A percentile compares a stretch with the other conserved stretches of the same genome.
Conservation (phyloP, 2,888 invertebrate species). For the Hypolimnas misippus region DNA sequence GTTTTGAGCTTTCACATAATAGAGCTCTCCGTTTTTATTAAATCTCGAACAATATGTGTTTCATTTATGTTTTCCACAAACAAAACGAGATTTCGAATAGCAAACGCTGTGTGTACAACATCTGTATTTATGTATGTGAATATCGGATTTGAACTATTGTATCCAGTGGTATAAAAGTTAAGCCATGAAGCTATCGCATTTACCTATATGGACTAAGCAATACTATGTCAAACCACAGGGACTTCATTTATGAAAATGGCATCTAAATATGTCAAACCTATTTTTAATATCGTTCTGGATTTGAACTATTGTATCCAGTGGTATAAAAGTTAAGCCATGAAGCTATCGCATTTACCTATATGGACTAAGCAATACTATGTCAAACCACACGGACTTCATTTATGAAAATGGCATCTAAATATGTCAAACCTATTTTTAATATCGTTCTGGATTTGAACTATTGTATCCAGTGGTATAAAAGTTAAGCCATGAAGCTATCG, state of each 20-base stretch:
- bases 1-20: conserved; percentile 1
- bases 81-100: conserved; percentile 11
- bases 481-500: no score
- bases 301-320: not conserved
- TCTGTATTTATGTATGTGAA: not conserved
- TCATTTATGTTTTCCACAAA: conserved; percentile 18
- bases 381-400: no score
- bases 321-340: not conserved
- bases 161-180: not conserved
- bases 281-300: no score
- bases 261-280: no score
- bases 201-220: not conserved
- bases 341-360: no score
- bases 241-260: no score
- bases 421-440: no score
- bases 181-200: no score
- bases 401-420: no score
- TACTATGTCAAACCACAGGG: no score
- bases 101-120: conserved; percentile 7
- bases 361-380: no score
- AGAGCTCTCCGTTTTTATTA: conserved; percentile 24
- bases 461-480: not conserved
- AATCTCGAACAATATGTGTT: conserved; percentile 16
- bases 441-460: not conserved
- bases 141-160: not conserved